phyloP scores from a whole-genome alignment of 2,888 invertebrate species.

The Oasisia sp. region DNA sequence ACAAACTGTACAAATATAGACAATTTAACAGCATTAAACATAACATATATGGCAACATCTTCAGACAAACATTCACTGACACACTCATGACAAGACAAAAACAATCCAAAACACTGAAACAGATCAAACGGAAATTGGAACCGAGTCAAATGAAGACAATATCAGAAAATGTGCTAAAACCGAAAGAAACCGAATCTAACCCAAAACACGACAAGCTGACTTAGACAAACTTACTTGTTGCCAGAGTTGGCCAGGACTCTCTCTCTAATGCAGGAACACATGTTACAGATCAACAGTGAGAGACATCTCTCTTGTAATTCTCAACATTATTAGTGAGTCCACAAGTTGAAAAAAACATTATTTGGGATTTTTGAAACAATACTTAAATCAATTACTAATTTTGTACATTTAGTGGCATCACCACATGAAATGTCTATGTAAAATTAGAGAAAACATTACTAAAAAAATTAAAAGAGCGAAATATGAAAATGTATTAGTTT shows the following conservation, averaged over 20 bases:
- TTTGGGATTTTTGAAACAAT: too few species aligned
- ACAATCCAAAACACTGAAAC: background rate
- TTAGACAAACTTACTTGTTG: slow-evolving; percentile 6
- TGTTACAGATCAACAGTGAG: background rate
- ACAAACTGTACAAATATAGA: background rate
- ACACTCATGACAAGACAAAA: background rate
- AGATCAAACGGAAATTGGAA: background rate
- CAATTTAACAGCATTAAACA: background rate
- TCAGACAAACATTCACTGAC: background rate
- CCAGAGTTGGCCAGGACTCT: background rate
- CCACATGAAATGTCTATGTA: too few species aligned
- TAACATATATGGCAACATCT: background rate
- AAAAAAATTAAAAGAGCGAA: too few species aligned
- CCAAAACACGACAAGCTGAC: background rate
- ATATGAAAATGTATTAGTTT: too few species aligned
- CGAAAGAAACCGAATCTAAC: background rate
- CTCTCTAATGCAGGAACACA: background rate
- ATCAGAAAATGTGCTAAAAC: background rate
- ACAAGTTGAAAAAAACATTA: too few species aligned
- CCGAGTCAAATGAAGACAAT: background rate
- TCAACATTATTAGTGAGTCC: too few species aligned
- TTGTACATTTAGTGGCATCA: too few species aligned
- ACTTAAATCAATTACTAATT: too few species aligned
- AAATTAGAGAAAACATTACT: too few species aligned
- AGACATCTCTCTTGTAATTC: too few species aligned